Conservation (phyloP, 2,113 vertebrate genomes). For the Arvicanthis niloticus region DNA sequence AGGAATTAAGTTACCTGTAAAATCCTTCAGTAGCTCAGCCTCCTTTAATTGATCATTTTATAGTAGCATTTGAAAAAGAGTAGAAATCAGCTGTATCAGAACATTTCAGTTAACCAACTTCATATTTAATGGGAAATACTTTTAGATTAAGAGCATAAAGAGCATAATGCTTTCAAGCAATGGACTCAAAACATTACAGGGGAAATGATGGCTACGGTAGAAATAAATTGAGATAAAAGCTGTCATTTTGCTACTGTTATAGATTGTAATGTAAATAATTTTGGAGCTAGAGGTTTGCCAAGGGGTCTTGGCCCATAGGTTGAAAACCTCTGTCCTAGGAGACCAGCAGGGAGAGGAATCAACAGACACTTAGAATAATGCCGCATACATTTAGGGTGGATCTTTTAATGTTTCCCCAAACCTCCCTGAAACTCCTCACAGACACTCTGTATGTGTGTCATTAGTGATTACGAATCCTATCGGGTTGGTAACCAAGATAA, state of each 20-base stretch:
- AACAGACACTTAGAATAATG: background rate
- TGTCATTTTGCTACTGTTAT: background rate
- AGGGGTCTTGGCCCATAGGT: background rate
- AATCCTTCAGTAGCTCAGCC: conserved; percentile 16
- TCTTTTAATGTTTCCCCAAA: background rate
- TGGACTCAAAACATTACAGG: background rate
- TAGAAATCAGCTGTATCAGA: background rate
- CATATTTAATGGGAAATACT: conserved; percentile 15
- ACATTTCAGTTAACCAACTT: conserved; percentile 23
- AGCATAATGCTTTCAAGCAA: background rate
- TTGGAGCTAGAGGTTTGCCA: background rate
- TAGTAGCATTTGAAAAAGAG: conserved; percentile 27
- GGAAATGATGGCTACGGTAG: background rate
- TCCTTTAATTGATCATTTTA: conserved; percentile 13
- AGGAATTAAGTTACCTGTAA: conserved; percentile 45
- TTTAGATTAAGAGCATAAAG: background rate
- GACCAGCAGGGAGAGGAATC: background rate
- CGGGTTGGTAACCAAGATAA: background rate
- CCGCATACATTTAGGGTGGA: background rate
- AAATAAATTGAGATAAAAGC: background rate
- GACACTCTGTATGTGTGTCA: background rate
- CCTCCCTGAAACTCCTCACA: background rate
- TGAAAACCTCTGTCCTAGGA: background rate
- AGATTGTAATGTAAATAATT: background rate
- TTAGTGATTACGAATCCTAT: background rate